phyloP scores from a whole-genome alignment of 1,140 invertebrate genomes.

The Zaprionus nigranus region DNA sequence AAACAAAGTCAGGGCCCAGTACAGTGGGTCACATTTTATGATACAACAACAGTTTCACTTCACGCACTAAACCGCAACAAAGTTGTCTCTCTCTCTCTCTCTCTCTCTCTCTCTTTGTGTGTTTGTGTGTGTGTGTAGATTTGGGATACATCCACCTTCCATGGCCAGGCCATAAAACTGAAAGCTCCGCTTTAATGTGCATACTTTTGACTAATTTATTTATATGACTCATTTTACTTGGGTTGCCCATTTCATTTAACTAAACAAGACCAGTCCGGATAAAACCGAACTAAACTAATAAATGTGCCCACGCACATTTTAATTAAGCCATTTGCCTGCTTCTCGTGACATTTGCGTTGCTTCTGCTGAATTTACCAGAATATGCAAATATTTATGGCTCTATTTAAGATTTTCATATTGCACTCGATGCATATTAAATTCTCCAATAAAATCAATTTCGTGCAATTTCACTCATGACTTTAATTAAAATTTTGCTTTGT shows the following conservation, averaged over 20 bases:
- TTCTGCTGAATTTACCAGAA: neutral
- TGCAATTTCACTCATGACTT: slow-evolving; percentile 23
- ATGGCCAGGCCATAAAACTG: slow-evolving; percentile 44
- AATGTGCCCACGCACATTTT: slow-evolving; percentile 39
- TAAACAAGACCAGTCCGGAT: slow-evolving; percentile 28
- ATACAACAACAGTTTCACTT: slow-evolving; percentile 42
- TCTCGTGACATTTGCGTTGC: neutral
- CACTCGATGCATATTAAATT: slow-evolving; percentile 24
- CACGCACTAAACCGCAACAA: slow-evolving; percentile 70
- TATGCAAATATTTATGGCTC: slow-evolving; percentile 4
- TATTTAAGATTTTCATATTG: neutral
- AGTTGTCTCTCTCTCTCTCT: slow-evolving; percentile 45
- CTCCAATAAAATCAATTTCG: slow-evolving; percentile 36
- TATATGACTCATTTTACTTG: slow-evolving; percentile 42
- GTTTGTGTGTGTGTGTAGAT: neutral
- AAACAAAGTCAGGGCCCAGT: slow-evolving; percentile 67
- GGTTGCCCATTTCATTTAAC: slow-evolving; percentile 46
- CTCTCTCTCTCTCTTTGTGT: neutral
- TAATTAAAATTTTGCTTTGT: slow-evolving; percentile 53
- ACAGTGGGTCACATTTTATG: slow-evolving; percentile 77
- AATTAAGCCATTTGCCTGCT: slow-evolving; percentile 50
- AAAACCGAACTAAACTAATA: slow-evolving; percentile 38
- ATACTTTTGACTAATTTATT: slow-evolving; percentile 72
- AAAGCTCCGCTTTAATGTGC: slow-evolving; percentile 47
- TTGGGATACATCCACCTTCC: slow-evolving; percentile 8